Evolutionary conservation across 2,797 vertebrate species (phyloP).

Genomic region (Pelodytes ibericus): DNA sequence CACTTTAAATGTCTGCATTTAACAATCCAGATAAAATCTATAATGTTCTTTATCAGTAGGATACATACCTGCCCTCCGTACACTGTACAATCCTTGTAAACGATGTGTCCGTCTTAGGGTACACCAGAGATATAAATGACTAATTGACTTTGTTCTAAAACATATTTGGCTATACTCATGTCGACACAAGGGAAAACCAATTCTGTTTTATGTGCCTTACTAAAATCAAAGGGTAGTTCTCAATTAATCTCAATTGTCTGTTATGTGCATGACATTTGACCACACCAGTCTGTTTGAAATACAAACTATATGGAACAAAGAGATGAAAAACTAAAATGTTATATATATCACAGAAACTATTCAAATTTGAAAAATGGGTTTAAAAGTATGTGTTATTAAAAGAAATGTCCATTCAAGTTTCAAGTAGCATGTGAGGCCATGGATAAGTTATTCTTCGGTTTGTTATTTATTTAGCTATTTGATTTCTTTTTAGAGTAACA

Average conservation of each 20-base stretch:
- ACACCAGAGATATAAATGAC: background rate
- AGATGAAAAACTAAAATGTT: too few relatives aligned
- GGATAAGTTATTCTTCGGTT: too few relatives aligned
- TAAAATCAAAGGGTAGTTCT: background rate
- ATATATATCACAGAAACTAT: too few relatives aligned
- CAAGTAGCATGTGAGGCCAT: too few relatives aligned
- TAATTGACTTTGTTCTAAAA: background rate
- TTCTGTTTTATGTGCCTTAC: background rate
- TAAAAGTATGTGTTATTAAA: too few relatives aligned
- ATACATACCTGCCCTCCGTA: background rate
- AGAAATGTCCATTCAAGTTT: too few relatives aligned
- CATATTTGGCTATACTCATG: background rate
- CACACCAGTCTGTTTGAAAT: too few relatives aligned
- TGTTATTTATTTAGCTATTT: too few relatives aligned
- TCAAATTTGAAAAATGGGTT: too few relatives aligned
- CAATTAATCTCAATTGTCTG: background rate
- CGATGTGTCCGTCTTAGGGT: background rate
- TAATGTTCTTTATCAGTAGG: background rate
- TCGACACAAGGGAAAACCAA: background rate
- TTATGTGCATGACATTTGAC: background rate
- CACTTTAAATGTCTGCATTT: constrained; percentile 3
- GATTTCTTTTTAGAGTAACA: too few relatives aligned
- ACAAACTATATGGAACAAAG: too few relatives aligned
- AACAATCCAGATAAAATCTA: constrained; percentile 17
- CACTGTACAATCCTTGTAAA: background rate